Conservation (phyloP, 92 coral and sea anemone genomes). For the Parazoanthus atlanticus region DNA sequence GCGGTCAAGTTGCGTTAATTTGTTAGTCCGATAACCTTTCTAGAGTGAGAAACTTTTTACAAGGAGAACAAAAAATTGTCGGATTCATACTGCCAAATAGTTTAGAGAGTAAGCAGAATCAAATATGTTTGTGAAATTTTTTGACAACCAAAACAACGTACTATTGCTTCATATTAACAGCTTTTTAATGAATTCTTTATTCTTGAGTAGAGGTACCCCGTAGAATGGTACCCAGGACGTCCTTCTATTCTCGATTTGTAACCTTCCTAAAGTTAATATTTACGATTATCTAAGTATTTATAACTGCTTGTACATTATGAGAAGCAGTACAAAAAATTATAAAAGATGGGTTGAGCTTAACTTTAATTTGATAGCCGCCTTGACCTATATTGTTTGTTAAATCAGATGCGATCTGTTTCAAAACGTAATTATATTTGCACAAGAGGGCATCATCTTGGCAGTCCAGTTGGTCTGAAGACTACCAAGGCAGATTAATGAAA, state of each 20-base stretch:
- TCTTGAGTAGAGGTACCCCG: background rate
- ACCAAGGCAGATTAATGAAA: background rate
- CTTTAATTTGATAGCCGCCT: too few relatives aligned
- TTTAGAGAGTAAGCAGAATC: background rate
- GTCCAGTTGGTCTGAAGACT: background rate
- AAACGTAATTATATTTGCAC: background rate
- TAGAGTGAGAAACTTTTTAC: too few relatives aligned
- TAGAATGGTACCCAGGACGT: too few relatives aligned
- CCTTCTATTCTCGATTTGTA: background rate
- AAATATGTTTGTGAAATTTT: too few relatives aligned
- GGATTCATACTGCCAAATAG: background rate
- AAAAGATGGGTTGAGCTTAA: background rate
- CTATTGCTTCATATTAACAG: too few relatives aligned
- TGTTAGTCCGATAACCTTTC: too few relatives aligned
- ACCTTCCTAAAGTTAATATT: background rate
- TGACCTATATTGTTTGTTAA: too few relatives aligned
- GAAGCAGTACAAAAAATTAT: background rate
- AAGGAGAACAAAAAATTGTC: too few relatives aligned
- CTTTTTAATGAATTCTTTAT: too few relatives aligned
- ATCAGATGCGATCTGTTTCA: background rate
- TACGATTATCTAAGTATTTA: too few relatives aligned
- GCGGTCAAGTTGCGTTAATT: too few relatives aligned
- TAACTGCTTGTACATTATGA: background rate
- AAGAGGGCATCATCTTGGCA: background rate
- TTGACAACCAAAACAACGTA: background rate